A percentile compares a stretch with the other conserved stretches of the same genome.
These are phyloP conservation scores for Sebastes reedi DNA, from an alignment of 2,797 vertebrate genomes.

Conservation along the genomic window DNA sequence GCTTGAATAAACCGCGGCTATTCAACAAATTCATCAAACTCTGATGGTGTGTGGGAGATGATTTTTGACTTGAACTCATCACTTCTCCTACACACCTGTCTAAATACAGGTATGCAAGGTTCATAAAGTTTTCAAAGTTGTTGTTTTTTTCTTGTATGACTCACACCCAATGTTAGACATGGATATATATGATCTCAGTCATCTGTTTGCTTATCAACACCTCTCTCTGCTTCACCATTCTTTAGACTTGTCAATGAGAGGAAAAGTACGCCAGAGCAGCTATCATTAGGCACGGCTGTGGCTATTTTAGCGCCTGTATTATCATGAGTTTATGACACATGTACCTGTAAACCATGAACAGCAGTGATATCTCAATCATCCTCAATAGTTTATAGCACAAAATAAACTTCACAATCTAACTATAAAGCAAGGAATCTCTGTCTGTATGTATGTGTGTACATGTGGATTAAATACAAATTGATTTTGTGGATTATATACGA, in stretches of 20 bases:
- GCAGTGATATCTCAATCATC: background rate
- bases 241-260: background rate
- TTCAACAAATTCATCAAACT: background rate
- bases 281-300: rapidly evolving
- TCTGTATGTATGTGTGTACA: background rate
- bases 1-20: background rate
- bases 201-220: background rate
- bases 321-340: background rate
- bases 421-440: background rate
- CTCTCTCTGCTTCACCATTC: background rate
- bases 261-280: background rate
- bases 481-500: no score
- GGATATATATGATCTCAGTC: no score
- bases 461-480: no score
- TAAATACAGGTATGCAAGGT: background rate
- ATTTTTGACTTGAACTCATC: background rate
- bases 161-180: background rate
- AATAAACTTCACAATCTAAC: background rate
- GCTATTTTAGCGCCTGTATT: background rate
- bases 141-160: background rate
- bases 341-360: background rate
- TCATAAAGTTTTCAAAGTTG: background rate
- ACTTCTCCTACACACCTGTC: background rate
- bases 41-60: background rate
- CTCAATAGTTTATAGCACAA: background rate